Conservation (phyloP, 64 coral and sea anemone species). For the Porites lutea region DNA sequence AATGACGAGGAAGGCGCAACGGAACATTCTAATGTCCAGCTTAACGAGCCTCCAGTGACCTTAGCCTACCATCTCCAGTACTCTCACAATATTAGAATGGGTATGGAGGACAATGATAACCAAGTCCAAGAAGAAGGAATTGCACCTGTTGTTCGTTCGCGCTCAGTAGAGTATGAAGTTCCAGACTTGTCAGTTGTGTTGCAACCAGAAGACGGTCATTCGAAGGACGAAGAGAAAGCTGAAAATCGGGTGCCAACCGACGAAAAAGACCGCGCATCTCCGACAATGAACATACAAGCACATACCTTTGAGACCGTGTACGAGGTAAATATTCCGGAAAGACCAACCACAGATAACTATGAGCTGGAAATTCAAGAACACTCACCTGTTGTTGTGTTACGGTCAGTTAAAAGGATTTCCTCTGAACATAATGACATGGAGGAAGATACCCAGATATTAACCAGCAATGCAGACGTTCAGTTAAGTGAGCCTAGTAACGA, state of each 20-base stretch:
- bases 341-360: not conserved
- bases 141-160: not conserved
- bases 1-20: not conserved
- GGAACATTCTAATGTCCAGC: not conserved
- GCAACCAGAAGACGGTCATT: not conserved
- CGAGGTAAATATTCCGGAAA: not conserved
- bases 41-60: not conserved
- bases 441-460: not conserved
- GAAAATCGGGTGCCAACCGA: not conserved
- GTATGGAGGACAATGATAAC: not conserved
- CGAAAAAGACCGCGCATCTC: not conserved
- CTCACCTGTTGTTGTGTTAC: not conserved
- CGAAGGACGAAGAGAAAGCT: not conserved
- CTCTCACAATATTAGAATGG: not conserved
- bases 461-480: not conserved
- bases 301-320: slow-evolving; percentile 8
- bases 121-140: slow-evolving; percentile 14
- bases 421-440: not conserved
- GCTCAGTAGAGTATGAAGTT: not conserved
- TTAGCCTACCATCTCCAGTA: slow-evolving; percentile 10
- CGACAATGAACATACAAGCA: slow-evolving; percentile 1
- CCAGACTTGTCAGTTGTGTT: not conserved
- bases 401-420: not conserved
- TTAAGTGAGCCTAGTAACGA: not conserved
- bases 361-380: not conserved